Evolutionary conservation across 1,140 invertebrate genomes (phyloP).

Genomic region (Dryas iulia): DNA sequence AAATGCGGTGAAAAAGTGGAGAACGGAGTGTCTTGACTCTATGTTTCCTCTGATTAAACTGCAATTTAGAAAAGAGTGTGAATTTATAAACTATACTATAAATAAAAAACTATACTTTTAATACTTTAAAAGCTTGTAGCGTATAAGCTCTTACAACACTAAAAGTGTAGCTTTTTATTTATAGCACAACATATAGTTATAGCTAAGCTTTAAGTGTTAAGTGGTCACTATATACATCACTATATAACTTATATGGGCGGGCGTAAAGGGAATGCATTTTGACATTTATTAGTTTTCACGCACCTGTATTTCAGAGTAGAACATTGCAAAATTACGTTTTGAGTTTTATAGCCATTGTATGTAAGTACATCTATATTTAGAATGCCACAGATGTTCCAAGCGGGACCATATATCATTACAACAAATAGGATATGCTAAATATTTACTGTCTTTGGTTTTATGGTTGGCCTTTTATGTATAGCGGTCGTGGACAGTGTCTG

Average conservation of each 20-base stretch:
- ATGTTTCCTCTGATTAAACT: no score
- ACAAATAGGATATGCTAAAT: constrained; percentile 38
- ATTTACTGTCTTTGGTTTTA: not conserved
- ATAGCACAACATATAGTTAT: no score
- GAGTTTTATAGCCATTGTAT: constrained; percentile 49
- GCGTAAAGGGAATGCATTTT: constrained; percentile 52
- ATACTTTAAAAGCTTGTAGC: not conserved
- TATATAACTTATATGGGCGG: constrained; percentile 38
- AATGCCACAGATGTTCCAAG: constrained; percentile 53
- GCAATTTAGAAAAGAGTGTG: no score
- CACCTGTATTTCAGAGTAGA: constrained; percentile 58
- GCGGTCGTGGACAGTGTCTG: no score
- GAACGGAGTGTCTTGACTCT: no score
- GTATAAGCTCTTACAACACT: no score
- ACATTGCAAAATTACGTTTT: constrained; percentile 51
- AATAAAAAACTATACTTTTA: no score
- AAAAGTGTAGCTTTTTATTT: no score
- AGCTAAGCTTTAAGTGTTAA: constrained; percentile 21
- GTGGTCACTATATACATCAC: constrained; percentile 21
- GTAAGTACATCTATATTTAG: constrained; percentile 59
- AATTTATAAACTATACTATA: no score
- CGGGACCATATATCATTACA: constrained; percentile 31
- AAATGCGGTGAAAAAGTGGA: no score
- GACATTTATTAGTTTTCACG: constrained; percentile 65
- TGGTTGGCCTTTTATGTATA: not conserved